Percentiles rank a stretch among this genome's conserved stretches.
Evolutionary conservation across 1,140 invertebrate species (phyloP).

Genomic region (Bombus consobrinus): DNA sequence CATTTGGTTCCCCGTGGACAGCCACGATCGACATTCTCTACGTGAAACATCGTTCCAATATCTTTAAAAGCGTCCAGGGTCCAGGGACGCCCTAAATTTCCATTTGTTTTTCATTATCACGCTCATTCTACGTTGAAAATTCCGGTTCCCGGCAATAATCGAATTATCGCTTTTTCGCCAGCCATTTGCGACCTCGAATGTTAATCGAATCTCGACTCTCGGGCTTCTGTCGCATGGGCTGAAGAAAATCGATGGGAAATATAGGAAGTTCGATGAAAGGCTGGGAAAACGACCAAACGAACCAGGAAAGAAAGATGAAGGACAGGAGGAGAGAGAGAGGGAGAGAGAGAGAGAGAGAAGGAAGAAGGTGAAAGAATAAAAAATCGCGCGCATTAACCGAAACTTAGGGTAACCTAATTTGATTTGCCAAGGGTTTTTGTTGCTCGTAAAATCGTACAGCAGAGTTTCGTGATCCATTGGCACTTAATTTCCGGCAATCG

Average conservation of each 20-base stretch:
- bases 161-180: slow-evolving; percentile 37
- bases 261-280: background rate
- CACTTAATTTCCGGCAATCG: slow-evolving; percentile 46
- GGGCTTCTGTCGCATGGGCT: background rate
- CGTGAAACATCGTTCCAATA: slow-evolving; percentile 12
- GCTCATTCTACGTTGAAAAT: slow-evolving; percentile 12
- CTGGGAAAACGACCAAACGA: background rate
- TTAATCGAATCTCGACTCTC: slow-evolving; percentile 36
- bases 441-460: background rate
- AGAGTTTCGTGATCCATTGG: background rate
- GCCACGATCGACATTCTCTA: no score
- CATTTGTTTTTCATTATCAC: slow-evolving; percentile 43
- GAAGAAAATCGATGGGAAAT: slow-evolving; percentile 2
- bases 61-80: background rate
- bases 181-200: slow-evolving; percentile 39
- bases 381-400: background rate
- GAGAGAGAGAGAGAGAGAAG: background rate
- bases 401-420: background rate
- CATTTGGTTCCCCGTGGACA: background rate
- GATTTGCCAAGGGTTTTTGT: background rate
- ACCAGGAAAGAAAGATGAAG: no score
- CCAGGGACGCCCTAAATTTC: background rate
- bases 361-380: background rate
- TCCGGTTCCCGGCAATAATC: slow-evolving; percentile 5
- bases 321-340: background rate